Percentiles rank a stretch among this genome's conserved stretches.
Conservation (phyloP, 1,140 invertebrate species). For the Temnothorax curvispinosus region DNA sequence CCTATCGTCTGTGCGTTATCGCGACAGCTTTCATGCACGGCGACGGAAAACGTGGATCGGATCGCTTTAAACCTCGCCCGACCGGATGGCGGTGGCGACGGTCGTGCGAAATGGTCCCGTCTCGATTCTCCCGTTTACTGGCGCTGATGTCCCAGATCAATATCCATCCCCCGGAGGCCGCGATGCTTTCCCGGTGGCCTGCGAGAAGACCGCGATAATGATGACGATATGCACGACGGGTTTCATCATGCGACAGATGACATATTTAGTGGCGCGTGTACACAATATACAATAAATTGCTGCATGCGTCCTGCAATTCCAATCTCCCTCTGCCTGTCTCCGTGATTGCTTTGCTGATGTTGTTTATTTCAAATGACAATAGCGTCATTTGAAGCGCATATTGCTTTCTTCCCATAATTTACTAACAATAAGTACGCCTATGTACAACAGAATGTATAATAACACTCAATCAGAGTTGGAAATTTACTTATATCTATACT, state of each 20-base stretch:
- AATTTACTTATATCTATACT: background rate
- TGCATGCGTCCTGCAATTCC: background rate
- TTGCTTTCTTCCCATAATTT: background rate
- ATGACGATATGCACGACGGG: background rate
- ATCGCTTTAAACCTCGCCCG: slow-evolving; percentile 55
- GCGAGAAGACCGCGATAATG: slow-evolving; percentile 7
- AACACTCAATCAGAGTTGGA: too few relatives aligned
- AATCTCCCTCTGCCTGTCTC: background rate
- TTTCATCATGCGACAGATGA: background rate
- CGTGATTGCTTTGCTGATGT: background rate
- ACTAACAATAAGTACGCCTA: background rate
- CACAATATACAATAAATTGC: slow-evolving; percentile 25
- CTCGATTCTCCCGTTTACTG: slow-evolving; percentile 52
- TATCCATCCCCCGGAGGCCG: slow-evolving; percentile 67
- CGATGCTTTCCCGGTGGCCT: slow-evolving; percentile 14
- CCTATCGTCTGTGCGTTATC: background rate
- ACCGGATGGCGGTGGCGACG: too few relatives aligned
- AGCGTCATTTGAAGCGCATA: background rate
- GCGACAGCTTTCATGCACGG: background rate
- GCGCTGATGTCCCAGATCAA: slow-evolving; percentile 79
- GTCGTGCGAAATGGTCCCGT: slow-evolving; percentile 40
- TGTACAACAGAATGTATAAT: background rate
- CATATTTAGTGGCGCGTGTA: background rate
- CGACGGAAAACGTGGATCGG: background rate
- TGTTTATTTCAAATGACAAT: background rate